phyloP scores from a whole-genome alignment of 2,888 invertebrate species.

The Bimastos eiseni region DNA sequence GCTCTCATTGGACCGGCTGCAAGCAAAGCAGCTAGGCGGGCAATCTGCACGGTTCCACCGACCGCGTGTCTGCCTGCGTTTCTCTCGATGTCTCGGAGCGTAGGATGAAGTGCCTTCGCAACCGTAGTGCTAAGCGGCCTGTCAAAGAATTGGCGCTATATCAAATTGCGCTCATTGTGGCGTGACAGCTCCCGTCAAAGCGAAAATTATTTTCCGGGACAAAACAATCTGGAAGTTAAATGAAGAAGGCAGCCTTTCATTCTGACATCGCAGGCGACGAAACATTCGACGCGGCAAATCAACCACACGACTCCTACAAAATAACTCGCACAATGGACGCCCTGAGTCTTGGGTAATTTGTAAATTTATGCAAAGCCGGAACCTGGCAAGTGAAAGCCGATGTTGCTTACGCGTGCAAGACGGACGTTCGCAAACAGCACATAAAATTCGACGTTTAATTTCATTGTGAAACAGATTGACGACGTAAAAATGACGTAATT shows the following conservation, averaged over 20 bases:
- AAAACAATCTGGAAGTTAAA: constrained; percentile 13
- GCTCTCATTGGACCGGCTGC: neutral
- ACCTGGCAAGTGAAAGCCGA: neutral
- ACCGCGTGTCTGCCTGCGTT: neutral
- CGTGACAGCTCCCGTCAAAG: neutral
- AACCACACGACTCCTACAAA: neutral
- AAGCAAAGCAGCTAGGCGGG: neutral
- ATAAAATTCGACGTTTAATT: neutral
- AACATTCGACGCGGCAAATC: neutral
- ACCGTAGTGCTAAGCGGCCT: neutral
- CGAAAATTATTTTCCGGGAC: constrained; percentile 4
- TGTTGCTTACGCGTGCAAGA: neutral
- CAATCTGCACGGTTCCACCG: neutral
- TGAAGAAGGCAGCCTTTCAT: neutral
- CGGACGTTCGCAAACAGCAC: neutral
- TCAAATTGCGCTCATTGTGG: neutral
- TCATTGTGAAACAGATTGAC: neutral
- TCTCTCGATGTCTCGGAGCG: neutral
- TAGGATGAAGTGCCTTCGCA: neutral
- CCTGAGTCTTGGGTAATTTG: neutral
- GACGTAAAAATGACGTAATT: neutral
- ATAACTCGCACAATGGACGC: neutral
- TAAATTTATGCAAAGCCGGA: constrained; percentile 4
- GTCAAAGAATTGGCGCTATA: constrained; percentile 1
- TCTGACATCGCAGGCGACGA: neutral